phyloP scores from a whole-genome alignment of 2,113 vertebrate species.

The Corapipo altera region DNA sequence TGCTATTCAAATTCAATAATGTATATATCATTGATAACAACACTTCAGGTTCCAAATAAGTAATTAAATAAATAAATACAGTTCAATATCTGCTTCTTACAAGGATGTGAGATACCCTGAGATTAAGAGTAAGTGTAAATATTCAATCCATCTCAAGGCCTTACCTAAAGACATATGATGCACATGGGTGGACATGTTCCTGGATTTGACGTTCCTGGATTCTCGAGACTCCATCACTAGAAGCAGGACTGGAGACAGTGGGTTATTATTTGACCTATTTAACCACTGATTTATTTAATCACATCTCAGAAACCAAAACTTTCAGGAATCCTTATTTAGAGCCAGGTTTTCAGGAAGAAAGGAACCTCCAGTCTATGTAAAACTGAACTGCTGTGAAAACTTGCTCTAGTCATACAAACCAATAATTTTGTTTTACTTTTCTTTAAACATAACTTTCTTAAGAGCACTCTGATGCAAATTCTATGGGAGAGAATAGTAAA shows the following conservation, averaged over 20 bases:
- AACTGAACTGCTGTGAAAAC: background rate
- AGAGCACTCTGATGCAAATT: background rate
- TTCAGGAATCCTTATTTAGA: background rate
- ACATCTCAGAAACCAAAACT: background rate
- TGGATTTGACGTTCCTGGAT: background rate
- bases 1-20: conserved; percentile 43
- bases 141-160: background rate
- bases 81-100: background rate
- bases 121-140: background rate
- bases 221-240: background rate
- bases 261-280: background rate
- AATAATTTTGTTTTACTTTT: background rate
- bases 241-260: background rate
- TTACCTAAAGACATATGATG: background rate
- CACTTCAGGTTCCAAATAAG: background rate
- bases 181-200: accelerated
- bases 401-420: accelerated
- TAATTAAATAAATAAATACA: background rate
- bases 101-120: background rate
- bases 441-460: background rate
- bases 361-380: background rate
- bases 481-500: background rate
- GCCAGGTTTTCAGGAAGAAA: background rate
- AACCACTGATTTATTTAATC: background rate
- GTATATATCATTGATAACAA: background rate